phyloP scores from a whole-genome alignment of 2,888 invertebrate species.

The Drosophila meridiana region DNA sequence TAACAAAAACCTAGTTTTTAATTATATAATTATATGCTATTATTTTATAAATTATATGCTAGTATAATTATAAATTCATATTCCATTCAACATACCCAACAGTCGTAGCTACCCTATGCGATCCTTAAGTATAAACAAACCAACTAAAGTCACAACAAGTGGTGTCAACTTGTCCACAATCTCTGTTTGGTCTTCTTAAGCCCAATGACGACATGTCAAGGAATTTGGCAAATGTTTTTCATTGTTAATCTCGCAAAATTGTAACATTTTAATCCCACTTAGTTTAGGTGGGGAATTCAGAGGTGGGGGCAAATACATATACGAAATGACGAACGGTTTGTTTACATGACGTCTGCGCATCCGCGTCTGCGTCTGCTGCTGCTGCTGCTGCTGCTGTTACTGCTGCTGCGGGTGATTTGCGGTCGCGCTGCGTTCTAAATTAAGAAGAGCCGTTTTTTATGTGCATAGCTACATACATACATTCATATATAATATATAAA shows the following conservation, averaged over 20 bases:
- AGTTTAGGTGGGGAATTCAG: slow-evolving; percentile 48
- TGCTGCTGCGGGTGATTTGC: slow-evolving; percentile 61
- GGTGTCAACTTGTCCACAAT: slow-evolving; percentile 17
- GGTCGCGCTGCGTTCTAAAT: slow-evolving; percentile 70
- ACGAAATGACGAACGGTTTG: slow-evolving; percentile 64
- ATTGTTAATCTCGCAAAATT: slow-evolving; percentile 25
- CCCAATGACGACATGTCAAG: slow-evolving; percentile 15
- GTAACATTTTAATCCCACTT: slow-evolving; percentile 63
- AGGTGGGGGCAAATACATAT: slow-evolving; percentile 24
- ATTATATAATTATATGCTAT: too few species aligned
- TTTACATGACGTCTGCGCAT: slow-evolving; percentile 58
- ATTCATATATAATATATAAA: slow-evolving; percentile 8
- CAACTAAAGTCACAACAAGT: slow-evolving; percentile 7
- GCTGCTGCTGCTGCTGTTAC: slow-evolving; percentile 5
- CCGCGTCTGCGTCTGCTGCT: slow-evolving; percentile 25
- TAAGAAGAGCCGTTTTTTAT: slow-evolving; percentile 52
- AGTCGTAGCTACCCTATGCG: slow-evolving; percentile 1
- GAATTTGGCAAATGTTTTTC: slow-evolving; percentile 37
- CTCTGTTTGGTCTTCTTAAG: neutral
- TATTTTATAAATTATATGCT: too few species aligned
- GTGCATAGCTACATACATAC: slow-evolving; percentile 25
- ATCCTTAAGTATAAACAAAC: neutral
- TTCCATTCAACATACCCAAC: neutral
- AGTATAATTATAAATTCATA: neutral
- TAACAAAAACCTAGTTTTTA: neutral